phyloP scores from a whole-genome alignment of 1,140 invertebrate genomes.

The Apis cerana region DNA sequence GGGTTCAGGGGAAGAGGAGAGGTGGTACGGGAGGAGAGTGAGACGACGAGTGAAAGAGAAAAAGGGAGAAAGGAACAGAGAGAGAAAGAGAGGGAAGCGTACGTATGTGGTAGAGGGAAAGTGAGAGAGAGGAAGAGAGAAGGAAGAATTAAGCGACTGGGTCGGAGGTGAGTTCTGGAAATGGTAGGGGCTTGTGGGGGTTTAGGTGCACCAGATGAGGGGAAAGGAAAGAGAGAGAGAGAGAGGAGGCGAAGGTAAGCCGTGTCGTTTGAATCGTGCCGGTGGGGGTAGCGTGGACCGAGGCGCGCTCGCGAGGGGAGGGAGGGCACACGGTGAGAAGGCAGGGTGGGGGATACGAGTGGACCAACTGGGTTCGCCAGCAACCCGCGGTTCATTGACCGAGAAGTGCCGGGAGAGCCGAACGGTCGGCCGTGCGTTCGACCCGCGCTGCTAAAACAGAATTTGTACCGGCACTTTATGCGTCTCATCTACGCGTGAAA shows the following conservation, averaged over 20 bases:
- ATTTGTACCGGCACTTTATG: slow-evolving; percentile 73
- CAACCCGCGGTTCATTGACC: slow-evolving; percentile 80
- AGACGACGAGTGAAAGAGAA: slow-evolving; percentile 70
- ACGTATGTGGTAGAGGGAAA: slow-evolving; percentile 72
- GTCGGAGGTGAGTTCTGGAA: slow-evolving; percentile 69
- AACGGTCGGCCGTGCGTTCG: slow-evolving; percentile 73
- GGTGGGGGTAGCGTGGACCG: slow-evolving; percentile 76
- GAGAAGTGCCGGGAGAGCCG: slow-evolving; percentile 82
- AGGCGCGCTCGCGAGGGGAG: slow-evolving; percentile 68
- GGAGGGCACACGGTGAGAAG: slow-evolving; percentile 78
- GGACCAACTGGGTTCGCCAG: slow-evolving; percentile 81
- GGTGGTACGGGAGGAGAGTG: not conserved
- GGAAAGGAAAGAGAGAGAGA: slow-evolving; percentile 65
- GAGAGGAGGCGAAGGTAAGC: slow-evolving; percentile 74
- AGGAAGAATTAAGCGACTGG: slow-evolving; percentile 64
- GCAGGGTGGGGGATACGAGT: slow-evolving; percentile 74
- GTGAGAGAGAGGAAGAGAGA: slow-evolving; percentile 71
- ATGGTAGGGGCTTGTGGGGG: slow-evolving; percentile 75
- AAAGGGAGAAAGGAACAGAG: slow-evolving; percentile 12
- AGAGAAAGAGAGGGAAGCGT: slow-evolving; percentile 37
- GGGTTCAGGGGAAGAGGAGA: slow-evolving; percentile 65
- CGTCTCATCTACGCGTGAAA: slow-evolving; percentile 59
- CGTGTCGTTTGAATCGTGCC: slow-evolving; percentile 78
- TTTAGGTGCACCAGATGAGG: slow-evolving; percentile 69
- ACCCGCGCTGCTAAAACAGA: slow-evolving; percentile 74